These are phyloP conservation scores for Bombus ignitus DNA, from an alignment of 1,140 invertebrate species.

Conservation along the genomic window DNA sequence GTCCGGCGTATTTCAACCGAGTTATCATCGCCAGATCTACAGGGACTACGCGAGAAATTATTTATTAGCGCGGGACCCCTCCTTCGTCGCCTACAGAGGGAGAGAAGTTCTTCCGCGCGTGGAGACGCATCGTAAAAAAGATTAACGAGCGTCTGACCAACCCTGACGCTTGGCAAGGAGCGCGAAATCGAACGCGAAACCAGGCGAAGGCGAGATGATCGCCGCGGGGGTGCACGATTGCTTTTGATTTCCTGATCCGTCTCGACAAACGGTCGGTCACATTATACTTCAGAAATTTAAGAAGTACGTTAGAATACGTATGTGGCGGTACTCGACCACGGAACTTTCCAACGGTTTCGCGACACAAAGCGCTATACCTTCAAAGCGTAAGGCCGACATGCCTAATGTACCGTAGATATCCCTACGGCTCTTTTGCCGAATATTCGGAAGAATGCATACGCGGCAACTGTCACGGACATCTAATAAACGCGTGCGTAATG, in stretches of 20 bases:
- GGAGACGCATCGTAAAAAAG: conserved; percentile 80
- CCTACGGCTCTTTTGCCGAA: no score
- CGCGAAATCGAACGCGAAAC: conserved; percentile 48
- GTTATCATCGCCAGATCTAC: conserved; percentile 83
- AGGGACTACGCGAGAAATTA: conserved; percentile 82
- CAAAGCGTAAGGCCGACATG: no score
- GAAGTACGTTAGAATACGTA: no score
- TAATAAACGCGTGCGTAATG: no score
- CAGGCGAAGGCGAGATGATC: conserved; percentile 22
- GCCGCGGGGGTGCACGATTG: background rate
- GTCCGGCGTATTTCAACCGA: conserved; percentile 79
- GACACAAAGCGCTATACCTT: no score
- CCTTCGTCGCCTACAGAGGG: conserved; percentile 74
- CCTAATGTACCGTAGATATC: no score
- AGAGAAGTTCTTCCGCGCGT: conserved; percentile 69
- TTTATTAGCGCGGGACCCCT: conserved; percentile 81
- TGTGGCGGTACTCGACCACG: no score
- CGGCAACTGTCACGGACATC: no score
- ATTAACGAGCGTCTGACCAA: conserved; percentile 79
- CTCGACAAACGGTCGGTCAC: no score
- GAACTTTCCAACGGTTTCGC: no score
- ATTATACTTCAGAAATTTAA: no score
- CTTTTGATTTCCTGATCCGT: background rate
- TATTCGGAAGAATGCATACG: no score
- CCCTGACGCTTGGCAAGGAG: conserved; percentile 47